These are phyloP conservation scores for Thalassarche chlororhynchos DNA, from an alignment of 2,113 vertebrate species.

Conservation along the genomic window DNA sequence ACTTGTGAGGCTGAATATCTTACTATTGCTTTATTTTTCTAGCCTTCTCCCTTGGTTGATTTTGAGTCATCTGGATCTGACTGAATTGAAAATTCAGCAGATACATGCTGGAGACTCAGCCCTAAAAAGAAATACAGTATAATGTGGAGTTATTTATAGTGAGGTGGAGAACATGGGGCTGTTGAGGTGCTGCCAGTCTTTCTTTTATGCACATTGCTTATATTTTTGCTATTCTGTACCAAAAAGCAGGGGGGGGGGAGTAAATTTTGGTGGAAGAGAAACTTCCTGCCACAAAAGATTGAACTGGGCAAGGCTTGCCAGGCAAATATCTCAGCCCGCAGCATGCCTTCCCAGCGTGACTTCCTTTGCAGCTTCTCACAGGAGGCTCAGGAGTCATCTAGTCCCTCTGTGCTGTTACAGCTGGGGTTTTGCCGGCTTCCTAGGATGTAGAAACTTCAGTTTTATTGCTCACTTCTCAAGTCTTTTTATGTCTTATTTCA, in stretches of 20 bases:
- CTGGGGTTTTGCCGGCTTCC: not conserved
- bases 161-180: not conserved
- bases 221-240: not conserved
- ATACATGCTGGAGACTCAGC: not conserved
- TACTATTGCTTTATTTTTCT: not conserved
- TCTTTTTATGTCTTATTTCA: slow-evolving; percentile 24
- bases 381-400: not conserved
- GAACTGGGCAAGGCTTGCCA: not conserved
- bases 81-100: not conserved
- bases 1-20: not conserved
- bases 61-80: not conserved
- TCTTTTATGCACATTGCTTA: not conserved
- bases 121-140: not conserved
- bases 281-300: not conserved
- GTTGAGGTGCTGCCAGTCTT: not conserved
- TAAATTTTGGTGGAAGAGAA: not conserved
- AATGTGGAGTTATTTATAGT: not conserved
- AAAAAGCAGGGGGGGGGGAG: accelerated
- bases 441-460: not conserved
- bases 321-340: not conserved
- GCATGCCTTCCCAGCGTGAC: not conserved
- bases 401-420: not conserved
- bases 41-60: not conserved
- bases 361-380: not conserved
- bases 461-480: not conserved